Conservation (phyloP, 2,113 vertebrate genomes). For the Cryptomyrus ogoouensis region DNA sequence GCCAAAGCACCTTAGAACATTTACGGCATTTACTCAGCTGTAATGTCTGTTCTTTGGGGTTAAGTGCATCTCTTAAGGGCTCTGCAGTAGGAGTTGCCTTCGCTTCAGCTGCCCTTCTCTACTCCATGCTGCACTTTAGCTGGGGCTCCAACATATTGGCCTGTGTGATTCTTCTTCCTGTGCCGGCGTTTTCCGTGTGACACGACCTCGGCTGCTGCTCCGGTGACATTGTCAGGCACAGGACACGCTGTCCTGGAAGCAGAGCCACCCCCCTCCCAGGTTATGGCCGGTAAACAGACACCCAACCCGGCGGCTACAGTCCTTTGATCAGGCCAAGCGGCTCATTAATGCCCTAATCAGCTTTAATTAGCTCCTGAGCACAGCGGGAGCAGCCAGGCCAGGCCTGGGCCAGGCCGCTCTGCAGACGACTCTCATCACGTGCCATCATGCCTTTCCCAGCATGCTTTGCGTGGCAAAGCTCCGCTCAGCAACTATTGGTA, state of each 20-base stretch:
- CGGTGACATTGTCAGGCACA: background rate
- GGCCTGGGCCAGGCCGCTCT: background rate
- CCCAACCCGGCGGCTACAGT: background rate
- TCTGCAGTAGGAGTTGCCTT: background rate
- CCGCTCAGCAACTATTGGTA: background rate
- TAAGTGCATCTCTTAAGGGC: background rate
- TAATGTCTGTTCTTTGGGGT: background rate
- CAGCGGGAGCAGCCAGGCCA: conserved; percentile 11
- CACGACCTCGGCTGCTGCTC: background rate
- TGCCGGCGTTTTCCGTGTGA: background rate
- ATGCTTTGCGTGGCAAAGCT: background rate
- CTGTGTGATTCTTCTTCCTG: background rate
- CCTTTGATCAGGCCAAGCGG: conserved; percentile 23
- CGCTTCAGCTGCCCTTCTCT: background rate
- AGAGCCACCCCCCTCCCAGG: background rate
- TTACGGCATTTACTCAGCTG: background rate
- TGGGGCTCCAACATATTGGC: background rate
- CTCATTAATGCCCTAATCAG: conserved; percentile 24
- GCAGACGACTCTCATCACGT: background rate
- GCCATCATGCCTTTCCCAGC: background rate
- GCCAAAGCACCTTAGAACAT: background rate
- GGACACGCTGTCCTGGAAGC: background rate
- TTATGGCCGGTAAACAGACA: conserved; percentile 7
- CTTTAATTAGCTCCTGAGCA: conserved; percentile 26
- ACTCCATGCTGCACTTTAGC: background rate